Base-by-base conservation (phyloP, 1,140 invertebrate species). In the Psilanteris sp. region DNA sequence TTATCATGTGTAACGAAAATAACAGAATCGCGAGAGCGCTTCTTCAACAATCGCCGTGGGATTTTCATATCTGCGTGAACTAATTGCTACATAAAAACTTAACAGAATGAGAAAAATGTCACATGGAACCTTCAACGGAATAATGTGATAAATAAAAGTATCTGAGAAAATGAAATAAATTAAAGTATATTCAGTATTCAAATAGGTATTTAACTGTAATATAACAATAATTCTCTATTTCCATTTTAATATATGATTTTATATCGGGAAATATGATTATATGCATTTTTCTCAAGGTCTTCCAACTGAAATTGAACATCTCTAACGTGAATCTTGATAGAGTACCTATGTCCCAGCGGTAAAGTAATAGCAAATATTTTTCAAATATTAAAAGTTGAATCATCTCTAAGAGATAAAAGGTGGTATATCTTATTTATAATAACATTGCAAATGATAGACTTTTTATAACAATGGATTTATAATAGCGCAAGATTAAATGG, bases 31-130 rank as follows among this genome's bases (percentile, higher is more conserved):
- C 16, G 34, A 44, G 36, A 55, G 61, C n/a, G 32, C 37, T 62
- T 36, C 16, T 9, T 39, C 32, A 27, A 67, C 36, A 50, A 74
- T 74, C 55, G 36, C 46, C 54, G 52, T 54, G 52, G 61, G 71
- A 67, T 61, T 74, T 68, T 62, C 55, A 61, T 67, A 67, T 67
- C 61, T 59, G 57, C 39, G 34, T 54, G n/a, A n/a, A 59, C 71
- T 67, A 74, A 67, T 74, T 73, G 27, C 29, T 11, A 37, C 27
- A 13, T 41, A 29, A 66, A 59, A 57, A 50, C 37, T 66, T 61
- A 61, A 54, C 34, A 52, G 16, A 4, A 13, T 22, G 37, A 37
- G 9, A 50, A 64, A 59, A 27, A 29, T 48, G n/a, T 31, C 5
- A 16, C 16, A 8, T 4, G 26, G 37, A 36, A 37, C 29, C 24